phyloP scores from a whole-genome alignment of 2,113 vertebrate species.

The Xenus cinereus region DNA sequence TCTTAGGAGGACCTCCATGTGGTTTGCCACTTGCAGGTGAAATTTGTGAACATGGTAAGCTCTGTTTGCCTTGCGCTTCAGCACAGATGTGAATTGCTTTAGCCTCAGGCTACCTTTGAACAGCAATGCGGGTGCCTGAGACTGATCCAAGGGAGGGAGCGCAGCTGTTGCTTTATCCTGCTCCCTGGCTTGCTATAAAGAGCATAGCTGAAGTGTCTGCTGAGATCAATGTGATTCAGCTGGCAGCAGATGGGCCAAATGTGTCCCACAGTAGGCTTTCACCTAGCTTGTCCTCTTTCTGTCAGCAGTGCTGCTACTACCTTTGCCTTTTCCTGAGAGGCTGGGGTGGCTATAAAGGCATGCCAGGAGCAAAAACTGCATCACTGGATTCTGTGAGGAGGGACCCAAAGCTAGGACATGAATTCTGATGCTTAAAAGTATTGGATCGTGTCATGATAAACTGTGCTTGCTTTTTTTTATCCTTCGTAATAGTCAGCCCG shows the following conservation, averaged over 20 bases:
- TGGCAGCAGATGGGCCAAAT: not conserved
- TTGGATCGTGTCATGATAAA: not conserved
- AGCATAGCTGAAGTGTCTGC: fast-evolving
- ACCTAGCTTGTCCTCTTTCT: not conserved
- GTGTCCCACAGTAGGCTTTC: not conserved
- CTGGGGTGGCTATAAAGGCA: not conserved
- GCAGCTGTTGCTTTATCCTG: not conserved
- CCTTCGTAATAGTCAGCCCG: not conserved
- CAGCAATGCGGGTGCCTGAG: not conserved
- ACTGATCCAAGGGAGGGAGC: not conserved
- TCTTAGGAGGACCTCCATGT: not conserved
- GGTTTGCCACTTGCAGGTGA: not conserved
- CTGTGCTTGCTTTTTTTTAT: not conserved
- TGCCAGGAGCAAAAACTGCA: not conserved
- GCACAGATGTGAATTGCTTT: not conserved
- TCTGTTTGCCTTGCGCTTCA: not conserved
- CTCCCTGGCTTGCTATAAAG: not conserved
- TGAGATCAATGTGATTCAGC: not conserved
- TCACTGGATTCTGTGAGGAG: not conserved
- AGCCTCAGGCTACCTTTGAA: not conserved
- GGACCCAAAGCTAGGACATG: not conserved
- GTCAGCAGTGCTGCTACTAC: not conserved
- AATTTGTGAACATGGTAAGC: not conserved
- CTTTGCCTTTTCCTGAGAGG: not conserved
- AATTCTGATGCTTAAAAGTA: not conserved